A percentile compares a stretch with the other conserved stretches of the same genome.
phyloP scores from a whole-genome alignment of 2,113 vertebrate genomes.

The Thryonomys swinderianus region DNA sequence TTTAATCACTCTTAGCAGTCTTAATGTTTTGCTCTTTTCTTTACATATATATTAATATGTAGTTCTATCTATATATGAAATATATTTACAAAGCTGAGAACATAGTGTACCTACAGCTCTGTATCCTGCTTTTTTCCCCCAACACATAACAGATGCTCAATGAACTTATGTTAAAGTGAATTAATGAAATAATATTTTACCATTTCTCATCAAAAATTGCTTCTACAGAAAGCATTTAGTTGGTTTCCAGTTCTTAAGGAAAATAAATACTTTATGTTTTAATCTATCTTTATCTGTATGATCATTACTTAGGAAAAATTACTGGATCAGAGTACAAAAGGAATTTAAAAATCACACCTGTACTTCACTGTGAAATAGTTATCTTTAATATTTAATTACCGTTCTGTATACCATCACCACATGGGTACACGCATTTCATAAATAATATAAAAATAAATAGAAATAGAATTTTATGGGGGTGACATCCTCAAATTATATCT shows the following conservation, averaged over 20 bases:
- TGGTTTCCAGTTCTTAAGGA: conserved; percentile 57
- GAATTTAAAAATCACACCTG: too few species aligned
- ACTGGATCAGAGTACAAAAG: conserved; percentile 39
- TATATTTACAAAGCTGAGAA: conserved; percentile 49
- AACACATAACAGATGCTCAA: conserved; percentile 5
- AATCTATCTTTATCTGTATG: conserved; percentile 15
- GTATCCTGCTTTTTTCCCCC: conserved; percentile 14
- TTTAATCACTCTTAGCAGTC: not conserved
- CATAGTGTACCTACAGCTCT: not conserved
- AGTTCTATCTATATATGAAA: conserved; percentile 34
- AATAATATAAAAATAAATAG: too few species aligned
- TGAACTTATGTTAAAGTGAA: conserved; percentile 8
- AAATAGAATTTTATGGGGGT: too few species aligned
- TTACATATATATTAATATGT: conserved; percentile 33
- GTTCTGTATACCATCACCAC: too few species aligned
- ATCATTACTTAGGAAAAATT: conserved; percentile 36
- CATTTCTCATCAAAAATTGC: conserved; percentile 44
- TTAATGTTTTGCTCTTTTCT: conserved; percentile 41
- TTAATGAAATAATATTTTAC: not conserved
- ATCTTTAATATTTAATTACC: too few species aligned
- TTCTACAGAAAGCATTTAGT: conserved; percentile 38
- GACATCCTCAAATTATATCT: too few species aligned
- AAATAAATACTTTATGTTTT: conserved; percentile 31
- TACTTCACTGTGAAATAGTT: too few species aligned
- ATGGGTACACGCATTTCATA: too few species aligned